phyloP scores from a whole-genome alignment of 1,140 invertebrate genomes.

The Agrypnia vestita region DNA sequence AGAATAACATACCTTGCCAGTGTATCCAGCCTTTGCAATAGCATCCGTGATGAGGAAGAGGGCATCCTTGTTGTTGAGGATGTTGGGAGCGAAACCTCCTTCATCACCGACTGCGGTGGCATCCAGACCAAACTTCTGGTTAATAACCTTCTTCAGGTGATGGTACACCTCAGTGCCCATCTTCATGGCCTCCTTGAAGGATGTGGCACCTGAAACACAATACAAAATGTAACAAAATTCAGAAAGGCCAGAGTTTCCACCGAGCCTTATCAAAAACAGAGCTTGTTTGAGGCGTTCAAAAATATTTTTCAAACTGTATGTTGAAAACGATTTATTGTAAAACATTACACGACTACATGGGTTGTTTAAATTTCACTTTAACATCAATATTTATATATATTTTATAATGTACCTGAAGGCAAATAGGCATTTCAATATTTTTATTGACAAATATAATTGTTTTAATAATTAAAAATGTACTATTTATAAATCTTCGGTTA shows the following conservation, averaged over 20 bases:
- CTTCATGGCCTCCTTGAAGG: conserved; percentile 97
- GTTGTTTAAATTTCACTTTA: too few species aligned
- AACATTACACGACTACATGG: too few species aligned
- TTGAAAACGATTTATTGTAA: too few species aligned
- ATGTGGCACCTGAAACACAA: conserved; percentile 82
- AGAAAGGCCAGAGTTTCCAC: background rate
- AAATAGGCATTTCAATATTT: too few species aligned
- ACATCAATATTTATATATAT: too few species aligned
- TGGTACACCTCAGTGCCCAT: conserved; percentile 99
- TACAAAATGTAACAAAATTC: conserved; percentile 33
- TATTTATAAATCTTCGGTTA: too few species aligned
- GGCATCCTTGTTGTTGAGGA: conserved; percentile 96
- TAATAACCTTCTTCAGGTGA: conserved; percentile 96
- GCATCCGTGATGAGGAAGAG: conserved; percentile 91
- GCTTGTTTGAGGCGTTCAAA: too few species aligned
- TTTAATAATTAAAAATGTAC: too few species aligned
- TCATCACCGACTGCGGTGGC: conserved; percentile 99
- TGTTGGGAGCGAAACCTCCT: conserved; percentile 99
- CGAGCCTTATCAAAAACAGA: too few species aligned
- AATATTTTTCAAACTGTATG: too few species aligned
- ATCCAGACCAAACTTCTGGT: conserved; percentile 93
- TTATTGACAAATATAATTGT: too few species aligned
- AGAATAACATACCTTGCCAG: conserved; percentile 78
- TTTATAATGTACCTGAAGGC: too few species aligned
- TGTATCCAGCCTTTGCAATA: conserved; percentile 95